A percentile compares a stretch with the other conserved stretches of the same genome.
phyloP scores from a whole-genome alignment of 2,797 vertebrate genomes.

The Acanthurus tractus region DNA sequence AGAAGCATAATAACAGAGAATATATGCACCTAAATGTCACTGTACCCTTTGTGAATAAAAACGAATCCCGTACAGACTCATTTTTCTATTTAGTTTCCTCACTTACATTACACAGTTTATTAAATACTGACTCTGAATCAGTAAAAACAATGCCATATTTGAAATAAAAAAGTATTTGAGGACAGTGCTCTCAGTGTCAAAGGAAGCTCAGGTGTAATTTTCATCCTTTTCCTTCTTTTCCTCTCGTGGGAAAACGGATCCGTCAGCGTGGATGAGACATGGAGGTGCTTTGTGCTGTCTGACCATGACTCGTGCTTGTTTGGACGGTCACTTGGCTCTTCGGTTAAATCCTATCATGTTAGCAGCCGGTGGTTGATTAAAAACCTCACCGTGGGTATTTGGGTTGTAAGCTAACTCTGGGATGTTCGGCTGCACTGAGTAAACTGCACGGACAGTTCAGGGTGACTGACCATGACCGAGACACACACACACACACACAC shows the following conservation, averaged over 20 bases:
- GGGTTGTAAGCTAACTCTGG: slow-evolving; percentile 44
- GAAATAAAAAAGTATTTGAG: not conserved
- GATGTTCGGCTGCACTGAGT: slow-evolving; percentile 30
- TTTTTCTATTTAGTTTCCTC: no score
- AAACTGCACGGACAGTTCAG: slow-evolving; percentile 49
- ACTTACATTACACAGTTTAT: no score
- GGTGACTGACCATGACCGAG: slow-evolving; percentile 37
- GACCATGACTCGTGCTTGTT: slow-evolving; percentile 13
- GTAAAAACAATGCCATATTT: not conserved
- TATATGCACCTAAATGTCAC: no score
- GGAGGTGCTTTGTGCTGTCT: not conserved
- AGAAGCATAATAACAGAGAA: no score
- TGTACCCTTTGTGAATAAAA: no score
- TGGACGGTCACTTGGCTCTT: slow-evolving; percentile 17
- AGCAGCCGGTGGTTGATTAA: slow-evolving; percentile 31
- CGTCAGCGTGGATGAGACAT: not conserved
- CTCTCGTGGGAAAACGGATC: not conserved
- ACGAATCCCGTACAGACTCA: no score
- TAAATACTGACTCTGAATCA: not conserved
- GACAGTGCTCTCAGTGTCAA: not conserved
- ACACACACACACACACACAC: slow-evolving; percentile 6
- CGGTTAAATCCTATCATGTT: slow-evolving; percentile 18
- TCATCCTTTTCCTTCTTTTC: not conserved
- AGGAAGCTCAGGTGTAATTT: not conserved
- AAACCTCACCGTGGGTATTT: slow-evolving; percentile 24